Base-by-base conservation (phyloP, 37 sponge, comb jelly and placozoan species). In the Hexactinellida sp. region DNA sequence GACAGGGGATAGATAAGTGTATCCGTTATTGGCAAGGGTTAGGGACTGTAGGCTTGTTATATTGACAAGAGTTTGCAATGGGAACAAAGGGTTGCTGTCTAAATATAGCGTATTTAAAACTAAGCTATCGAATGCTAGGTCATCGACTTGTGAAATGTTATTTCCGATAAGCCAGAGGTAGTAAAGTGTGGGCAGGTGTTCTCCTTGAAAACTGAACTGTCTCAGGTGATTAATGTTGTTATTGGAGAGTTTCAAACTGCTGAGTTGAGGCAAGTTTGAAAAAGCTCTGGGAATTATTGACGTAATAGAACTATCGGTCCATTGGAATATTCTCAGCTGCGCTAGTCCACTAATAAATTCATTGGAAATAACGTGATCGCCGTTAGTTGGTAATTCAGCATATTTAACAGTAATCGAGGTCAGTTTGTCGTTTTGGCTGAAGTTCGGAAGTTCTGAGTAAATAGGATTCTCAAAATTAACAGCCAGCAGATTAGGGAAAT, bases 381-480 rank as follows among this genome's bases (percentile, higher is more conserved):
- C 76, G 34, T 25, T 1, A 7, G 13, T 28, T 19, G 52, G 52
- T 19, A 47, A 47, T 5, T 5, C 3, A 25, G 76, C 76, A 25
- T 23, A 1, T 28, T n/a, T 63, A 63, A 63, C 30, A 23, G 34
- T 28, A 63, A 63, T 63, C 1, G 76, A 63, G 3, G 76, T 63
- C 30, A 63, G 76, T 25, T 63, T n/a, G 76, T 10, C 21, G 34
- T 63, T 63, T 3, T n/a, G 28, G 13, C 3, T 28, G 34, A 63
- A 63, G 34, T 7, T 25, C 5, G 76, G 76, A 63, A 63, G 5
- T n/a, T 63, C 19, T 25, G 76, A 63, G 30, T 63, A 63, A 63
- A 63, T 63, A 5, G 76, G 76, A n/a, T 63, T 63, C 34, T 63
- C 19, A n/a, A 63, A 63, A 63, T 63, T 63, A 63, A 63, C 30